phyloP scores from a whole-genome alignment of 2,888 invertebrate genomes.

The Agrochola litura region DNA sequence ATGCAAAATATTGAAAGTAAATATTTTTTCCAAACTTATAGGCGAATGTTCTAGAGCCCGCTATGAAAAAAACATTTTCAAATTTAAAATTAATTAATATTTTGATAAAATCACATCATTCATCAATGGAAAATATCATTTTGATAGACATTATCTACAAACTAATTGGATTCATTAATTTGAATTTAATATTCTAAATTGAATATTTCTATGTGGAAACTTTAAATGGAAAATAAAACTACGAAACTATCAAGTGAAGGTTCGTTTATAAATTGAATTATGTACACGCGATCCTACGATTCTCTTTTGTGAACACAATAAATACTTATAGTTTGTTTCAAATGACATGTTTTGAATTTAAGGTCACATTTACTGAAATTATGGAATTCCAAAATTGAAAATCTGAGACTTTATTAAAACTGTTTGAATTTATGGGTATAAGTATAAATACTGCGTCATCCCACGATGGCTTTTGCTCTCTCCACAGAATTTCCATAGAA shows the following conservation, averaged over 20 bases:
- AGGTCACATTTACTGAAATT: neutral
- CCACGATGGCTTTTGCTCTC: neutral
- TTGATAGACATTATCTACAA: conserved; percentile 26
- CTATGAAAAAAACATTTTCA: conserved; percentile 5
- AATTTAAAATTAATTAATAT: conserved; percentile 4
- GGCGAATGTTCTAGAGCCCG: neutral
- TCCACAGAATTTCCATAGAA: neutral
- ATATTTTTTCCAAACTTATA: neutral
- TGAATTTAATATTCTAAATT: conserved; percentile 35
- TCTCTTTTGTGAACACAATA: conserved; percentile 19
- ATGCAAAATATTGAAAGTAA: neutral
- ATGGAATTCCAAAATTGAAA: neutral
- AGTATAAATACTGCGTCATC: neutral
- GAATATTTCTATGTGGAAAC: conserved; percentile 31
- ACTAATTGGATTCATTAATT: conserved; percentile 38
- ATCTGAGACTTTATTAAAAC: neutral
- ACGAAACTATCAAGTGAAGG: conserved; percentile 58
- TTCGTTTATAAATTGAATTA: conserved; percentile 64
- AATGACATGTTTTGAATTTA: conserved; percentile 30
- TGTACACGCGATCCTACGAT: conserved; percentile 61
- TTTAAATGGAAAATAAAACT: conserved; percentile 38
- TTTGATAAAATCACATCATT: conserved; percentile 2
- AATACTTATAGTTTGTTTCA: conserved; percentile 42
- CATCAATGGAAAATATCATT: conserved; percentile 20
- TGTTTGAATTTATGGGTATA: neutral